Conservation (phyloP, 2,797 vertebrate species). For the Lophotriccus pileatus region DNA sequence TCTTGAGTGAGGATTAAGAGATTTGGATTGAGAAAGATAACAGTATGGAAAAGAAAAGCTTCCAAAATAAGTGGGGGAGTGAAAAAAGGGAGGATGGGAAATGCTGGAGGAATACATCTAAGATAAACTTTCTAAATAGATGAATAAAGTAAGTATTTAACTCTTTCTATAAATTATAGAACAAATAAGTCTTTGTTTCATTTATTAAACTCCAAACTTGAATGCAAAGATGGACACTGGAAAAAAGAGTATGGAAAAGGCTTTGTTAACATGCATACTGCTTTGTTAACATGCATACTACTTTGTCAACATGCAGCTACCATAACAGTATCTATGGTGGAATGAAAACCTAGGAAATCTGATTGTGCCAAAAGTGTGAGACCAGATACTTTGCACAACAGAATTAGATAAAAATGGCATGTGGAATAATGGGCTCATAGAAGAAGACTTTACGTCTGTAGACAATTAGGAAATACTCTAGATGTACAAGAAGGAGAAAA, state of each 20-base stretch:
- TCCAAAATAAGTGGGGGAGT: accelerated
- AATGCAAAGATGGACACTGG: background rate
- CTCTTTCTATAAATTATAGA: background rate
- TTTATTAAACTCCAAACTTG: background rate
- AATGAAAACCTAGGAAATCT: background rate
- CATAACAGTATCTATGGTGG: background rate
- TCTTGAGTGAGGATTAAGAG: background rate
- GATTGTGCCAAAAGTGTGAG: background rate
- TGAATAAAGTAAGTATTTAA: background rate
- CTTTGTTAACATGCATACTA: too few species aligned
- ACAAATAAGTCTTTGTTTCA: background rate
- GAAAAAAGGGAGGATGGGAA: accelerated
- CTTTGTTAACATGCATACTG: background rate
- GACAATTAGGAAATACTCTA: background rate
- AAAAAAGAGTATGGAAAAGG: background rate
- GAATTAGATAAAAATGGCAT: background rate
- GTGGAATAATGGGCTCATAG: background rate
- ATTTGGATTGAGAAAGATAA: background rate
- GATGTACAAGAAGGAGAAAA: background rate
- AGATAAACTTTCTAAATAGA: background rate
- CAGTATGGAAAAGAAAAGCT: background rate
- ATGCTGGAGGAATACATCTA: background rate
- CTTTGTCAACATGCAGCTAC: background rate
- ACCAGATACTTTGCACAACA: background rate
- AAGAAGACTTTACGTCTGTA: background rate